Evolutionary conservation across 2,113 vertebrate species (phyloP).

Genomic region (Crotalus viridis): DNA sequence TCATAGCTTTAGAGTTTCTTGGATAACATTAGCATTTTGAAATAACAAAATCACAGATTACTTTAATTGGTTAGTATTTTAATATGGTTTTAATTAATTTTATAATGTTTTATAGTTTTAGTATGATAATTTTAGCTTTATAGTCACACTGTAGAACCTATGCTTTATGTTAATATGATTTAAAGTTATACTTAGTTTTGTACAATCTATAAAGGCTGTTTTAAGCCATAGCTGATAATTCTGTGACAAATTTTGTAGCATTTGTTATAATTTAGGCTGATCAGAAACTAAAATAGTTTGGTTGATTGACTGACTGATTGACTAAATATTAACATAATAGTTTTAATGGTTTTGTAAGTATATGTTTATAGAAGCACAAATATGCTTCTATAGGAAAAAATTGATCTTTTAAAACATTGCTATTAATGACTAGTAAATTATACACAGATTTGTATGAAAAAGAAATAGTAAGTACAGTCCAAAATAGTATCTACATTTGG

Average conservation of each 20-base stretch:
- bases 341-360: not conserved
- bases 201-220: not conserved
- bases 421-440: not conserved
- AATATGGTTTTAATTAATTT: not conserved
- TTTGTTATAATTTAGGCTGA: not conserved
- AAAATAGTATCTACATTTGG: not conserved
- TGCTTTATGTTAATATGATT: not conserved
- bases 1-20: not conserved
- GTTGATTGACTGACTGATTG: not conserved
- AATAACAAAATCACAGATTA: not conserved
- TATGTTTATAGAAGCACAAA: not conserved
- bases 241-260: not conserved
- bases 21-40: not conserved
- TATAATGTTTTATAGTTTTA: not conserved
- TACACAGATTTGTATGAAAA: not conserved
- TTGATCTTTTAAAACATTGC: not conserved
- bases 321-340: not conserved
- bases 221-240: not conserved
- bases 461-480: not conserved
- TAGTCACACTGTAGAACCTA: not conserved
- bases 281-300: not conserved
- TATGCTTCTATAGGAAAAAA: not conserved
- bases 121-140: not conserved
- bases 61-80: not conserved
- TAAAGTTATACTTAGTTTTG: not conserved